phyloP scores from a whole-genome alignment of 64 coral and sea anemone species.

The Actinia tenebrosa region DNA sequence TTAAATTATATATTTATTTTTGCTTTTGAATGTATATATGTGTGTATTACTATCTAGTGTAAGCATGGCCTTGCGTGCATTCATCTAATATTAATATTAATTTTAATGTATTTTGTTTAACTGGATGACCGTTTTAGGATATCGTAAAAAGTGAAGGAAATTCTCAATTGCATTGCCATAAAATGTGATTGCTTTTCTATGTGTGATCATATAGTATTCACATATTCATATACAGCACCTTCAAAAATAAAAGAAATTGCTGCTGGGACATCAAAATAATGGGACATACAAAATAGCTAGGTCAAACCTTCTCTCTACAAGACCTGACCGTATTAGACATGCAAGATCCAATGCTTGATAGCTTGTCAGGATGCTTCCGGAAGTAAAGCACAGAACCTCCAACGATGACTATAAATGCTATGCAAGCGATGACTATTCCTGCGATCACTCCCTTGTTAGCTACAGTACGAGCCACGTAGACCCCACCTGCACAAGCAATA shows the following conservation, averaged over 20 bases:
- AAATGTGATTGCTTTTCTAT: background rate
- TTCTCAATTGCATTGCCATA: background rate
- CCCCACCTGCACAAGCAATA: conserved; percentile 38
- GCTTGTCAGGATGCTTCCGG: conserved; percentile 66
- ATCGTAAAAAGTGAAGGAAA: background rate
- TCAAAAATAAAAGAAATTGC: too few species aligned
- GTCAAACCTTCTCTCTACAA: conserved; percentile 53
- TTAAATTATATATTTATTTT: background rate
- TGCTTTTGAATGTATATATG: background rate
- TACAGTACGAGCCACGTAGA: conserved; percentile 73
- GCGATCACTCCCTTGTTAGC: conserved; percentile 58
- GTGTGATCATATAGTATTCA: background rate
- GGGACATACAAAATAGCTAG: background rate
- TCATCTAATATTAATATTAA: background rate
- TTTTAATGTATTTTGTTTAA: background rate
- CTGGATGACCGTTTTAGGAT: background rate
- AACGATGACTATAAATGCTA: conserved; percentile 55
- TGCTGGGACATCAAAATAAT: too few species aligned
- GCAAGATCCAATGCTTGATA: conserved; percentile 20
- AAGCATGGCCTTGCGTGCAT: background rate
- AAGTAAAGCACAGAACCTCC: conserved; percentile 66
- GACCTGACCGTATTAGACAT: conserved; percentile 54
- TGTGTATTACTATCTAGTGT: background rate
- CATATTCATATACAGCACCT: background rate
- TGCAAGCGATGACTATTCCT: conserved; percentile 60